A percentile compares a stretch with the other conserved stretches of the same genome.
Evolutionary conservation across 2,888 invertebrate species (phyloP).

Genomic region (Smittia sp.): DNA sequence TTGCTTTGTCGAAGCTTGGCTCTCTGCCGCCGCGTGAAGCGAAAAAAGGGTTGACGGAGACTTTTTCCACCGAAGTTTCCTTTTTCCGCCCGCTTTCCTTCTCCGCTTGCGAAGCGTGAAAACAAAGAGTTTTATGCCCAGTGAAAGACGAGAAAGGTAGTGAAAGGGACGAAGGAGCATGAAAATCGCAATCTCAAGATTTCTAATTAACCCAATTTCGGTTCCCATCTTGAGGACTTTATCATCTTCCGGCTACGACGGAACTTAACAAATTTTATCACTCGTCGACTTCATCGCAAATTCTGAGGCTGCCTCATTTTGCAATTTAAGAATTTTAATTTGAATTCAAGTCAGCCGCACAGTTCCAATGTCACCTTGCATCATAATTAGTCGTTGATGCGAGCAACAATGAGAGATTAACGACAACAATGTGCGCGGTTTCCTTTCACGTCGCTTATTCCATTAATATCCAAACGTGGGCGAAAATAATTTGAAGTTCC

Average conservation of each 20-base stretch:
- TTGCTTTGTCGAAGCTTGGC: neutral
- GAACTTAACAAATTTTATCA: neutral
- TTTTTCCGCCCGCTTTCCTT: neutral
- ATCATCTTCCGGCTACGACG: conserved; percentile 8
- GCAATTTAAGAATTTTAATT: too few relatives aligned
- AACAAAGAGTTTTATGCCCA: conserved; percentile 26
- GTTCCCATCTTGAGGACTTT: neutral
- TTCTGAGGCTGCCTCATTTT: too few relatives aligned
- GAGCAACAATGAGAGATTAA: too few relatives aligned
- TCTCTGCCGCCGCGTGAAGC: neutral
- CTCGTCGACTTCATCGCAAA: neutral
- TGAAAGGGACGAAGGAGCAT: neutral
- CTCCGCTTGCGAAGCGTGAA: neutral
- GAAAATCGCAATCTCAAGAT: conserved; percentile 1
- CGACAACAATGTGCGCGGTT: too few relatives aligned
- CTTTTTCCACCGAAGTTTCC: neutral
- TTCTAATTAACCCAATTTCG: conserved; percentile 31
- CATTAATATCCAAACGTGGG: too few relatives aligned
- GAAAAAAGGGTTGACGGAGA: neutral
- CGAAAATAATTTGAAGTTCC: too few relatives aligned
- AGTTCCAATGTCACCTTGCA: too few relatives aligned
- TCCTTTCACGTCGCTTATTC: too few relatives aligned
- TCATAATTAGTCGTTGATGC: too few relatives aligned
- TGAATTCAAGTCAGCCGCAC: too few relatives aligned
- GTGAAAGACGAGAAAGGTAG: neutral